Evolutionary conservation across 2,797 vertebrate species (phyloP).

Genomic region (Pangasius krempfi): DNA sequence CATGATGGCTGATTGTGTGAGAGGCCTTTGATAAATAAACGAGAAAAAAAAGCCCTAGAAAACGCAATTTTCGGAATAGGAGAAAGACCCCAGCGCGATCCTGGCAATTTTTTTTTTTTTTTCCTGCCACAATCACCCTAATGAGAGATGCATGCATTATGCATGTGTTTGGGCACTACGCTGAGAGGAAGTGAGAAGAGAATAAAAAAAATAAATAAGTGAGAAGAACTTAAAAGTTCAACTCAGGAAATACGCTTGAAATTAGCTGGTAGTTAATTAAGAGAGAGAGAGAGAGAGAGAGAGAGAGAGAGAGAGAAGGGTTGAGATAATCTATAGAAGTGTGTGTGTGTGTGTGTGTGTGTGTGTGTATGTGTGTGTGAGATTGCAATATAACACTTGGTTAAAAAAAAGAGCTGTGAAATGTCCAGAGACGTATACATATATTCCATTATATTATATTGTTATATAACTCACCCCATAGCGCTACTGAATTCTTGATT

Average conservation of each 20-base stretch:
- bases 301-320: conserved; percentile 23
- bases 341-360: conserved; percentile 1
- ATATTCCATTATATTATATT: not conserved
- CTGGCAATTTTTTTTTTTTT: conserved; percentile 52
- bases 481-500: not conserved
- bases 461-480: not conserved
- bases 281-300: conserved; percentile 19
- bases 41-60: conserved; percentile 39
- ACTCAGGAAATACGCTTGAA: conserved; percentile 48
- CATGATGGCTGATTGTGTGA: conserved; percentile 61
- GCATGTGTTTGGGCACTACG: conserved; percentile 54
- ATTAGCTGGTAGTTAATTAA: conserved; percentile 48
- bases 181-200: conserved; percentile 35
- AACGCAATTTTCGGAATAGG: conserved; percentile 51
- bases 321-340: conserved; percentile 3
- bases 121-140: conserved; percentile 70
- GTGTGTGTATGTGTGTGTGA: not conserved
- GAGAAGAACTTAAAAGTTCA: conserved; percentile 39
- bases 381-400: not conserved
- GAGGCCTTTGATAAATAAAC: conserved; percentile 63
- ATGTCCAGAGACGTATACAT: not conserved
- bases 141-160: conserved; percentile 71
- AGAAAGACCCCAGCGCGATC: conserved; percentile 52
- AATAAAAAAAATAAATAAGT: conserved; percentile 2
- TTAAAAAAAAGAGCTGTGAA: not conserved